Conservation (phyloP, 2,888 invertebrate species). For the Drosophila subsilvestris region DNA sequence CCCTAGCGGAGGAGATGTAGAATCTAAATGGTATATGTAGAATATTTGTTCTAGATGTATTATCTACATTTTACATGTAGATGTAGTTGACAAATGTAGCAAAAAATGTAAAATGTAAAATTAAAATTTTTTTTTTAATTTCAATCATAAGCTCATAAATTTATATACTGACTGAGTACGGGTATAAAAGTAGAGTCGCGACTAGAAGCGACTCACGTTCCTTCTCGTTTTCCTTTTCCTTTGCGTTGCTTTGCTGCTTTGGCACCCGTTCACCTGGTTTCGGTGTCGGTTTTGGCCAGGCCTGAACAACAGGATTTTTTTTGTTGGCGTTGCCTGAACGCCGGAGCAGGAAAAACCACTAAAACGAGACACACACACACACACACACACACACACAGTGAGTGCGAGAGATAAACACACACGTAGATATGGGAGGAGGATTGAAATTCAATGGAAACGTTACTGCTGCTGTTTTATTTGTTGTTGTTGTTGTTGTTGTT, state of each 20-base stretch:
- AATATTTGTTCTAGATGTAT: too few species aligned
- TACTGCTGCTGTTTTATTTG: conserved; percentile 3
- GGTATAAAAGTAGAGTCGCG: too few species aligned
- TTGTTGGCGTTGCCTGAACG: conserved; percentile 61
- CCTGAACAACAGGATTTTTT: conserved; percentile 68
- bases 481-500: conserved; percentile 8
- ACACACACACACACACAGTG: conserved; percentile 5
- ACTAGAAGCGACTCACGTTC: too few species aligned
- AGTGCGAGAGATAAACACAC: conserved; percentile 12
- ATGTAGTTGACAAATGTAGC: too few species aligned
- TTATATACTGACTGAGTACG: too few species aligned
- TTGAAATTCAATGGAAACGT: conserved; percentile 35
- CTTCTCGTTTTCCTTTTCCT: conserved; percentile 36
- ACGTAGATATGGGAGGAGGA: conserved; percentile 3
- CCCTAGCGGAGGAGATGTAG: too few species aligned
- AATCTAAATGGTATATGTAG: too few species aligned
- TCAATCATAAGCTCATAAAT: too few species aligned
- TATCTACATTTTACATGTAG: too few species aligned
- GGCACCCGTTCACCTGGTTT: conserved; percentile 70
- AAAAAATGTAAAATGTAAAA: too few species aligned
- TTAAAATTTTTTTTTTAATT: too few species aligned
- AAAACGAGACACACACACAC: conserved; percentile 37
- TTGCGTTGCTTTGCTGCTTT: conserved; percentile 15
- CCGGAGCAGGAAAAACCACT: conserved; percentile 70
- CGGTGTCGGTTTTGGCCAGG: conserved; percentile 59